phyloP scores from a whole-genome alignment of 2,888 invertebrate species.

The Plagiodera versicolora region DNA sequence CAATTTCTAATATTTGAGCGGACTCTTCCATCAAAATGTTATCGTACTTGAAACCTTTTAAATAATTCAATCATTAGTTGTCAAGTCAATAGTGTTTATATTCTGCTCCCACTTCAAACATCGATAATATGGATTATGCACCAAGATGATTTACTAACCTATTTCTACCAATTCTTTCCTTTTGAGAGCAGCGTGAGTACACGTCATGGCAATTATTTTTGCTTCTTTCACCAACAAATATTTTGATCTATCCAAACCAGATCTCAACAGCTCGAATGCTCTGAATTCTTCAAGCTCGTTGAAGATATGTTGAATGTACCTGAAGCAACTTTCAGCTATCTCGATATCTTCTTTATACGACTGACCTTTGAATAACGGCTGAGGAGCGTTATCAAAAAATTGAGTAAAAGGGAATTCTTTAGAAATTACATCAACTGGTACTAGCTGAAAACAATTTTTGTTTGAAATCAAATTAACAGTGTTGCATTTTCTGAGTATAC shows the following conservation, averaged over 20 bases:
- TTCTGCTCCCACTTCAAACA: neutral
- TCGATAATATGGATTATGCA: too few species aligned
- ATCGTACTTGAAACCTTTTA: slow-evolving; percentile 87
- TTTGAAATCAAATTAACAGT: too few species aligned
- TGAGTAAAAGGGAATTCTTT: slow-evolving; percentile 91
- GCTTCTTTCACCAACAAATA: slow-evolving; percentile 98
- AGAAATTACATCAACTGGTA: slow-evolving; percentile 59
- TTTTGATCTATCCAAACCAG: slow-evolving; percentile 93
- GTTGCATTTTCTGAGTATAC: slow-evolving; percentile 42
- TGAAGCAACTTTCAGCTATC: slow-evolving; percentile 90
- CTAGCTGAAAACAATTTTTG: neutral
- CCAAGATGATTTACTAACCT: slow-evolving; percentile 60
- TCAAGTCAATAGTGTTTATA: too few species aligned
- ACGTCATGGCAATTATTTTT: slow-evolving; percentile 99
- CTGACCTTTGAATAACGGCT: slow-evolving; percentile 84
- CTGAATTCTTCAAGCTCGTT: slow-evolving; percentile 97
- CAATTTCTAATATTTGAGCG: slow-evolving; percentile 98
- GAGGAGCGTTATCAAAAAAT: slow-evolving; percentile 92
- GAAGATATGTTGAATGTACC: slow-evolving; percentile 94
- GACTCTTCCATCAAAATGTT: slow-evolving; percentile 99
- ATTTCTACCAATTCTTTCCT: slow-evolving; percentile 94
- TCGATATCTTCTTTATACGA: slow-evolving; percentile 81
- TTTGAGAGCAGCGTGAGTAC: slow-evolving; percentile 98
- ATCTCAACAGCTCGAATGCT: slow-evolving; percentile 94
- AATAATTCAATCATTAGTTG: too few species aligned